phyloP scores from a whole-genome alignment of 2,888 invertebrate species.

The Gymnosoma rotundatum region DNA sequence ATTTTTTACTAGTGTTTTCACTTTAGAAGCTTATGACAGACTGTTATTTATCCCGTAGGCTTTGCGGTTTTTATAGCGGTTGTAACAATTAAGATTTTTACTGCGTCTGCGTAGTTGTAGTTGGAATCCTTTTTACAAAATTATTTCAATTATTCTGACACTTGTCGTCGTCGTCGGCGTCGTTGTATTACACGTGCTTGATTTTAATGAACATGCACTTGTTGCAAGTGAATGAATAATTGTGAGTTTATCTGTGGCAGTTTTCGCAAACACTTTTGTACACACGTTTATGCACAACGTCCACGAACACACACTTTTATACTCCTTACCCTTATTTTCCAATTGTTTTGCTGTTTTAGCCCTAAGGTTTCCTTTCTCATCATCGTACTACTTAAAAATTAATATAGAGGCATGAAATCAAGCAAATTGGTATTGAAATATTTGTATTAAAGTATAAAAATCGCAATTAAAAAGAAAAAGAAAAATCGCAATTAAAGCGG shows the following conservation, averaged over 20 bases:
- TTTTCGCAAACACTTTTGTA: constrained; percentile 40
- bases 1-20: constrained; percentile 29
- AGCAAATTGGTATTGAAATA: neutral
- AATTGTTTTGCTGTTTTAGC: constrained; percentile 27
- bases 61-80: constrained; percentile 59
- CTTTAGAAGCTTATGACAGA: constrained; percentile 12
- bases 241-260: neutral
- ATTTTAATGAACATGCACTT: constrained; percentile 55
- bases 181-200: constrained; percentile 61
- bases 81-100: neutral
- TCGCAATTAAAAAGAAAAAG: no score
- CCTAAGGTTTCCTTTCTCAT: constrained; percentile 15
- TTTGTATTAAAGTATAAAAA: no score
- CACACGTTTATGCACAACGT: constrained; percentile 54
- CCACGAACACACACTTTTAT: constrained; percentile 12
- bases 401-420: constrained; percentile 11
- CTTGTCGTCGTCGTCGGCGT: constrained; percentile 57
- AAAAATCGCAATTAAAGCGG: no score
- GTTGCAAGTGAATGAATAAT: constrained; percentile 17
- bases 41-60: constrained; percentile 23
- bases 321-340: constrained; percentile 35
- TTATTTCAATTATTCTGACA: constrained; percentile 60
- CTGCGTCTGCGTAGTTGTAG: constrained; percentile 56
- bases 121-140: constrained; percentile 47
- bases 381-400: neutral